phyloP scores from a whole-genome alignment of 2,888 invertebrate genomes.

The Molorchus minor region DNA sequence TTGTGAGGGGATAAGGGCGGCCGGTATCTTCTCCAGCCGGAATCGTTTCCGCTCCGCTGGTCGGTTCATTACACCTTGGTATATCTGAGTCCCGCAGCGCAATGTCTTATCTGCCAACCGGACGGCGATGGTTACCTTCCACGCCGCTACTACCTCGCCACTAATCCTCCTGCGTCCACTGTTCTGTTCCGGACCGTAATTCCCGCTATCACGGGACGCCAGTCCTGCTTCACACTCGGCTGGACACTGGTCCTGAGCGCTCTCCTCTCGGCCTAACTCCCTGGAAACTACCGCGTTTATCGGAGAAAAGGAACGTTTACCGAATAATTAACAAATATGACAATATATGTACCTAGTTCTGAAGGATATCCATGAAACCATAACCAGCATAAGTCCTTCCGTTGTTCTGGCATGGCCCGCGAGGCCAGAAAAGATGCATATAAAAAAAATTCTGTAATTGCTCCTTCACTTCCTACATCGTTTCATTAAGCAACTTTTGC shows the following conservation, averaged over 20 bases:
- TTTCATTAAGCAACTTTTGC: too few relatives aligned
- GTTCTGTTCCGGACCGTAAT: slow-evolving; percentile 62
- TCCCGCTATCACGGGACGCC: slow-evolving; percentile 61
- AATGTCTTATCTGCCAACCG: slow-evolving; percentile 55
- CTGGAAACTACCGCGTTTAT: too few relatives aligned
- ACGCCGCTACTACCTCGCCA: slow-evolving; percentile 51
- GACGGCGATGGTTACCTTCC: slow-evolving; percentile 56
- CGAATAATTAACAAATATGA: too few relatives aligned
- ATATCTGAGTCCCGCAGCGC: slow-evolving; percentile 54
- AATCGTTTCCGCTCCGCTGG: slow-evolving; percentile 50
- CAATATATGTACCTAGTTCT: too few relatives aligned
- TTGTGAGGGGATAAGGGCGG: slow-evolving; percentile 21
- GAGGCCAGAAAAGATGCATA: too few relatives aligned
- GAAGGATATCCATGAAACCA: too few relatives aligned
- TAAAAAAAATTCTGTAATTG: too few relatives aligned
- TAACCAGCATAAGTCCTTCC: too few relatives aligned
- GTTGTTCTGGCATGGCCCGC: too few relatives aligned
- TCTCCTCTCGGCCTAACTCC: too few relatives aligned
- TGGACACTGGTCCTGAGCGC: slow-evolving; percentile 34
- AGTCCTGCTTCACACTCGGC: slow-evolving; percentile 58
- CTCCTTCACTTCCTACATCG: too few relatives aligned
- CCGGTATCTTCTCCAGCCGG: slow-evolving; percentile 25
- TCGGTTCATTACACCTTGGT: slow-evolving; percentile 58
- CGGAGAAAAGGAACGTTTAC: too few relatives aligned
- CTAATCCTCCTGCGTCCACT: slow-evolving; percentile 60